Evolutionary conservation across 2,113 vertebrate genomes (phyloP).

Genomic region (sheep (Ovis aries)): ARS-UI_Ramb_v3.0 NC_056056.1:12216001-12216500

Average conservation of each 20-base stretch:
- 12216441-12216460: neutral
- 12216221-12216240: neutral
- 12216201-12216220: neutral
- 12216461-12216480: neutral
- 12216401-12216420: neutral
- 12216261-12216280: neutral
- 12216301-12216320: neutral
- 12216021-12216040: neutral
- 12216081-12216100: neutral
- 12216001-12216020: too few species aligned
- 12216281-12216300: neutral
- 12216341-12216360: neutral
- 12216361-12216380: neutral
- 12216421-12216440: neutral
- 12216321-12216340: neutral
- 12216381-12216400: neutral
- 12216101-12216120: neutral
- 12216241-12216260: accelerated
- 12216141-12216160: neutral
- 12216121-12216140: neutral
- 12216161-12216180: neutral
- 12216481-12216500: neutral
- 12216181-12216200: neutral
- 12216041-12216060: neutral
- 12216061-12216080: neutral